Conservation (phyloP, 2,113 vertebrate genomes). For the Ptilonorhynchus violaceus region DNA sequence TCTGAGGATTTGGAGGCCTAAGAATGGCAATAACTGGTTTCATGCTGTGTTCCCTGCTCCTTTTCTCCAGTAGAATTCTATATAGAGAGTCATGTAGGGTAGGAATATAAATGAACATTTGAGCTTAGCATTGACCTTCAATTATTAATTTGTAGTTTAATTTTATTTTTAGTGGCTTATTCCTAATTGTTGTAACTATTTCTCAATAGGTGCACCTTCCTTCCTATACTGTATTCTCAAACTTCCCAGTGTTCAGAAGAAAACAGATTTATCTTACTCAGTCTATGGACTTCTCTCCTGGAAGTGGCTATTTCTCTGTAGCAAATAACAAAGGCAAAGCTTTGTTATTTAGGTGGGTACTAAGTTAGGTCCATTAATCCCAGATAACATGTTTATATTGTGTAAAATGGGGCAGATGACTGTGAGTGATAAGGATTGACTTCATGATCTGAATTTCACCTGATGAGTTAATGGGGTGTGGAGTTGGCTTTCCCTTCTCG, state of each 20-base stretch:
- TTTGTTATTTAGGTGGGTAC: slow-evolving; percentile 85
- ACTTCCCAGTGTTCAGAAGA: slow-evolving; percentile 84
- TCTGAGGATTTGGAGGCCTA: background rate
- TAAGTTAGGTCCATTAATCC: background rate
- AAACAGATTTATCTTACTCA: slow-evolving; percentile 76
- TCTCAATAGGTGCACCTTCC: slow-evolving; percentile 85
- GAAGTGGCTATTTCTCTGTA: slow-evolving; percentile 91
- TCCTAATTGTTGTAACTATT: background rate
- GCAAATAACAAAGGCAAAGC: slow-evolving; percentile 91
- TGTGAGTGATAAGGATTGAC: background rate
- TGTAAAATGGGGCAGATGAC: background rate
- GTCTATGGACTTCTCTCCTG: slow-evolving; percentile 91
- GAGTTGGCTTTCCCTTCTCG: background rate
- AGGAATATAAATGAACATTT: background rate
- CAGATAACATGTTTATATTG: background rate
- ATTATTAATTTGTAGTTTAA: background rate
- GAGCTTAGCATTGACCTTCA: background rate
- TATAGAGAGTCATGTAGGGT: background rate
- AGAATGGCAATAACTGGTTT: background rate
- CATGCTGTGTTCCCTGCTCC: background rate
- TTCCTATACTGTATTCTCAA: slow-evolving; percentile 90
- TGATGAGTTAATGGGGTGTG: background rate
- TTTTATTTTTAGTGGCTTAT: background rate
- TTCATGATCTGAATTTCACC: background rate
- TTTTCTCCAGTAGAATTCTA: background rate